Conservation (phyloP, 2,797 vertebrate species). For the Ceyx erithaca region DNA sequence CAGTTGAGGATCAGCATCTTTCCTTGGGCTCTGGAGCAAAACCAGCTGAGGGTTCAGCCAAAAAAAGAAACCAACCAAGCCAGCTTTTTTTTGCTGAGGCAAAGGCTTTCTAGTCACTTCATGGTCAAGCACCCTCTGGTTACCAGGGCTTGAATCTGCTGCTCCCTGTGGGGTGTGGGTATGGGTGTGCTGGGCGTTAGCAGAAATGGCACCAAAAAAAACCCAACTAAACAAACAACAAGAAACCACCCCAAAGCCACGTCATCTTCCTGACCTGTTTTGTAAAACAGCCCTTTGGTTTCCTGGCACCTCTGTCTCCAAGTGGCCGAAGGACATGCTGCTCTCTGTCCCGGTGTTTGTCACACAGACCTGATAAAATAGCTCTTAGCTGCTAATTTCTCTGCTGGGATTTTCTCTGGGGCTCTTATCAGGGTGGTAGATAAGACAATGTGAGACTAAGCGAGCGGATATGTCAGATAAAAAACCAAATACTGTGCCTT, state of each 20-base stretch:
- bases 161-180: background rate
- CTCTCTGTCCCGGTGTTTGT: background rate
- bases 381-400: background rate
- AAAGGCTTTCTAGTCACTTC: background rate
- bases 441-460: background rate
- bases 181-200: accelerated
- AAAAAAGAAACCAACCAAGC: background rate
- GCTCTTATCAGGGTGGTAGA: background rate
- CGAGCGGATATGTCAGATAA: background rate
- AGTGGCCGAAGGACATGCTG: background rate
- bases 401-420: background rate
- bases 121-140: background rate
- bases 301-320: background rate
- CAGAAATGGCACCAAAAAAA: background rate
- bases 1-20: background rate
- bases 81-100: background rate
- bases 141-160: background rate
- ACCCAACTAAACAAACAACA: too few relatives aligned
- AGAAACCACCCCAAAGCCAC: background rate
- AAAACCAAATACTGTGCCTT: background rate
- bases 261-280: background rate
- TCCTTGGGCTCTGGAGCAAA: background rate
- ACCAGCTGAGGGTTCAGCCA: background rate
- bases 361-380: background rate
- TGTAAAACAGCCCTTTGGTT: background rate